Base-by-base conservation (phyloP, 2,888 invertebrate genomes). In the Tortricodes alternella region DNA sequence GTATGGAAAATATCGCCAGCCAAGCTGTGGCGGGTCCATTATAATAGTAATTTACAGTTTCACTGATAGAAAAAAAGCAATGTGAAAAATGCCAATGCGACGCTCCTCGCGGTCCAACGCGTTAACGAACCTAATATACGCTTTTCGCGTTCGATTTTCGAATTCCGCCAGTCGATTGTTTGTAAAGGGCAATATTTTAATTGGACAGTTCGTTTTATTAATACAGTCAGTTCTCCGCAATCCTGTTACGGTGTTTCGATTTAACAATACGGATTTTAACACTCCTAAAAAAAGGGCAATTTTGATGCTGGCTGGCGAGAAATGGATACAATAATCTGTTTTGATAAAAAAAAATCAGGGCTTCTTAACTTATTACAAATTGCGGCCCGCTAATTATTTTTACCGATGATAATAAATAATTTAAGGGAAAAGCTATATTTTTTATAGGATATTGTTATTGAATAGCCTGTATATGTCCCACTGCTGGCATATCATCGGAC, bases 161-260 rank as follows among this genome's bases (percentile, higher is more conserved):
- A 60, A 68, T 63, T 39, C 48, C 53, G 63, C 59, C 56, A 62
- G 52, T 66, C 64, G 62, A 70, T 73, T 75, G 73, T 74, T 75
- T 71, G 76, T 61, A 67, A 71, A 73, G 66, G 73, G 77, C 72
- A 74, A 78, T 74, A 72, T 73, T 78, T 77, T 78, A 78, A 67
- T 78, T 78, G 78, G 68, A 70, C 62, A 63, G 71, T 63, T 67
- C 58, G 55, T 63, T 65, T 62, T 61, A 63, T 64, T 65, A 63
- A 60, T 55, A 59, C 71, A 68, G 68, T 65, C 65, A 64, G 67
- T 66, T 65, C 63, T 64, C 64, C 71, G 52, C 62, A 59, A 63
- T 64, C 43, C 57, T 58, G 59, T 64, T 60, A 59, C 43, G 57
- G 53, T 51, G 59, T 62, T 53, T 58, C 57, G 58, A 63, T 59